Evolutionary conservation across 2,113 vertebrate species (phyloP).

Genomic region (Bos indicus): DNA sequence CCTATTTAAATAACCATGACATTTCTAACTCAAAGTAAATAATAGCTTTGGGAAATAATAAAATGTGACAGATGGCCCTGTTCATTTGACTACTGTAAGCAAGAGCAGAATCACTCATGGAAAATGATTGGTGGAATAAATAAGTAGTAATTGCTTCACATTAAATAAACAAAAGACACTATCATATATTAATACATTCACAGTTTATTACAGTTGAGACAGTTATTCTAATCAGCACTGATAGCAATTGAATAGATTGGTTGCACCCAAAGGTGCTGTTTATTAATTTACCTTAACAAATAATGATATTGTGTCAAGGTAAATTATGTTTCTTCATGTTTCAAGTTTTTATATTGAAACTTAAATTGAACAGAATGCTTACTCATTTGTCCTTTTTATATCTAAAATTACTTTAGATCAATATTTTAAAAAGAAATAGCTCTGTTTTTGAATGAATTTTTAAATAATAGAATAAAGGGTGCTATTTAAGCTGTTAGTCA

Average conservation of each 20-base stretch:
- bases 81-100: slow-evolving; percentile 68
- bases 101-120: slow-evolving; percentile 66
- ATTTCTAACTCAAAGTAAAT: slow-evolving; percentile 66
- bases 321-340: slow-evolving; percentile 72
- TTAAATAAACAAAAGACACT: slow-evolving; percentile 78
- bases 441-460: background rate
- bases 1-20: slow-evolving; percentile 69
- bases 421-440: background rate
- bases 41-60: slow-evolving; percentile 77
- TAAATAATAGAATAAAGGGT: background rate
- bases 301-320: slow-evolving; percentile 74
- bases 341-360: slow-evolving; percentile 54
- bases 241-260: slow-evolving; percentile 72
- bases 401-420: slow-evolving; percentile 9
- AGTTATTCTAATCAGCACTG: slow-evolving; percentile 73
- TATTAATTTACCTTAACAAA: slow-evolving; percentile 81
- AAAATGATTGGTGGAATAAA: slow-evolving; percentile 75
- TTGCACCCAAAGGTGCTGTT: slow-evolving; percentile 78
- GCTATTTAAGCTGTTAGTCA: background rate
- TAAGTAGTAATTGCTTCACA: slow-evolving; percentile 75
- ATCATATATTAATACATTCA: slow-evolving; percentile 70
- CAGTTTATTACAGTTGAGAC: slow-evolving; percentile 69
- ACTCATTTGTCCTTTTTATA: slow-evolving; percentile 37
- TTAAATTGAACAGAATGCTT: background rate
- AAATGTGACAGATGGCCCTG: slow-evolving; percentile 77